Conservation (phyloP, 1,140 invertebrate species). For the Philaenus spumarius region DNA sequence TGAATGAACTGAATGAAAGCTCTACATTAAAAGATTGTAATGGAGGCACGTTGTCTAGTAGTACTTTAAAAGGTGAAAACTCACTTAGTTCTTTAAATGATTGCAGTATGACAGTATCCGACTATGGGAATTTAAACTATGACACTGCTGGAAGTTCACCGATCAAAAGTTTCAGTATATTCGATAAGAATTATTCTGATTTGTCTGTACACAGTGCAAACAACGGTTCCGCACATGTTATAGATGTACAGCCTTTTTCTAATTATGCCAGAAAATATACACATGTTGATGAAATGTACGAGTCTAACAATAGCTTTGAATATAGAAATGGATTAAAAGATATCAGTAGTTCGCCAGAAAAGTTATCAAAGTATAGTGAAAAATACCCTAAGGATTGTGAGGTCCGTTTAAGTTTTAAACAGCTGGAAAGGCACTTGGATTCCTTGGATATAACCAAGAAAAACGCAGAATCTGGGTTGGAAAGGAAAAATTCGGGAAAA, state of each 20-base stretch:
- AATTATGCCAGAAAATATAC: no score
- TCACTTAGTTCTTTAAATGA: constrained; percentile 8
- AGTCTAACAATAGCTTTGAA: no score
- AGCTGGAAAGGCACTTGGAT: constrained; percentile 7
- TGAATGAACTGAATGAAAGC: constrained; percentile 15
- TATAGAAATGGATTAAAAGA: not conserved
- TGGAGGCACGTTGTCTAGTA: not conserved
- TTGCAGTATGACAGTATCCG: not conserved
- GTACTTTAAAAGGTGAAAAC: not conserved
- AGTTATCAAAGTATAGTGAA: constrained; percentile 6
- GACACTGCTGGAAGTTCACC: no score
- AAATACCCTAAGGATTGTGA: constrained; percentile 1
- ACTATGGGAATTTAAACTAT: no score
- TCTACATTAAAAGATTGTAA: constrained; percentile 21
- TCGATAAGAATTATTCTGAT: no score
- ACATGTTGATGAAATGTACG: no score
- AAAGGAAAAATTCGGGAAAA: not conserved
- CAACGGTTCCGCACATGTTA: no score
- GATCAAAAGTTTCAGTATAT: no score
- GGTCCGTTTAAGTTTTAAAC: constrained; percentile 3
- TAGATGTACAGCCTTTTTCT: no score
- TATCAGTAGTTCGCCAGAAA: not conserved
- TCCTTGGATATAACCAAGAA: constrained; percentile 12
- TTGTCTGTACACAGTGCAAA: no score
- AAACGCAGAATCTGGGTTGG: not conserved